Percentiles rank a stretch among this genome's conserved stretches.
Conservation (phyloP, 2,888 invertebrate species). For the Drosophila mayaguana region DNA sequence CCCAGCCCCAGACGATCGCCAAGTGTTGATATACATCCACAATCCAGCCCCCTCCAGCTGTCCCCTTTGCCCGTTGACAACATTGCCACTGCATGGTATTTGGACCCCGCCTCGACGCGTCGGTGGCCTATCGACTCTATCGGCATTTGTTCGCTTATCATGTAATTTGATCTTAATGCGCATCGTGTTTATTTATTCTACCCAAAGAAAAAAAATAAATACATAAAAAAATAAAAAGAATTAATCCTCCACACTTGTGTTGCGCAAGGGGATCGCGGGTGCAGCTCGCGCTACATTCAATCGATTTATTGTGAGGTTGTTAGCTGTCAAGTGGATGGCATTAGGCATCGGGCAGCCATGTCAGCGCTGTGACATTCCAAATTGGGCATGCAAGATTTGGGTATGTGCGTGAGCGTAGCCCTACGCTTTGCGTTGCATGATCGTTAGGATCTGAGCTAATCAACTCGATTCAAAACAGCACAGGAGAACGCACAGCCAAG, state of each 20-base stretch:
- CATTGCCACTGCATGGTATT: conserved; percentile 57
- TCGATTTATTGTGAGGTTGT: conserved; percentile 74
- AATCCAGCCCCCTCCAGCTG: not conserved
- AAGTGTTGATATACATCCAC: conserved; percentile 43
- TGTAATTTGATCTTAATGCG: conserved; percentile 79
- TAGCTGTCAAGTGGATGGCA: conserved; percentile 74
- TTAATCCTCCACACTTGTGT: conserved; percentile 65
- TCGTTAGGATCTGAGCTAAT: conserved; percentile 27
- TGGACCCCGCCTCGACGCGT: conserved; percentile 23
- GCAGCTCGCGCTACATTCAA: conserved; percentile 62
- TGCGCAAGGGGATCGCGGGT: conserved; percentile 11
- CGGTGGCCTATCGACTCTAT: conserved; percentile 51
- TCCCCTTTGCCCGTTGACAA: conserved; percentile 26
- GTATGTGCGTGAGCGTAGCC: conserved; percentile 47
- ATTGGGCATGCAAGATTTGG: conserved; percentile 74
- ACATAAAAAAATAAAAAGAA: conserved; percentile 34
- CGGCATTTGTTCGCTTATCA: conserved; percentile 61
- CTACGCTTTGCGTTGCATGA: conserved; percentile 9
- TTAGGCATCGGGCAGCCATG: conserved; percentile 61
- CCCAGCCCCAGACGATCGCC: conserved; percentile 37
- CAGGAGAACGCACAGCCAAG: not conserved
- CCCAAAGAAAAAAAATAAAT: conserved; percentile 33
- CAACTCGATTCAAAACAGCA: conserved; percentile 4
- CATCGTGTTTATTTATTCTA: conserved; percentile 71
- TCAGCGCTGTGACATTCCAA: conserved; percentile 73